Base-by-base conservation (phyloP, 2,113 vertebrate species). In the Zosterops pallidus region DNA sequence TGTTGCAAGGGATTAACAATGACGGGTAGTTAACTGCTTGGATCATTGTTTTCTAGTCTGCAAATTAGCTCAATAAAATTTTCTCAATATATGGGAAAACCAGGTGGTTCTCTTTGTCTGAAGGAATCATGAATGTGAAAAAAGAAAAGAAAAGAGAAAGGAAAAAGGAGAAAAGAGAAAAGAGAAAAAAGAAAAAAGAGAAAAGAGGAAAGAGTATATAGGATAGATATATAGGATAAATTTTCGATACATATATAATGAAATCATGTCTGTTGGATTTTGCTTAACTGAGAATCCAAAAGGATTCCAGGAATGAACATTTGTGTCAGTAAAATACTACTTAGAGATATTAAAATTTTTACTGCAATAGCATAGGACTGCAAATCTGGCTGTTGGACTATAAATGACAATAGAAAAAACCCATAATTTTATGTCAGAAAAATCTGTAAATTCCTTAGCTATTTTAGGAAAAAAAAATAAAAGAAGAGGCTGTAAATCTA, bases 371-470 rank as follows among this genome's bases (percentile, higher is more conserved):
- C 29, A 50, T 9, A 67, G 24, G 5, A 53, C 8, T n/a, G 14
- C 47, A 86, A 89, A 44, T 72, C 19, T 67, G 52, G 15, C 42
- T 76, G 39, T 71, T 80, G 31, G 44, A 47, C 12, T 53, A 11
- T 71, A 80, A n/a, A n/a, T 72, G 57, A 94, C 81, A 84, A 83
- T 44, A 85, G 33, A 91, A 93, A 93, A 92, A 78, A 12, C 11
- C 11, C 53, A 56, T 15, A 70, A 70, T 70, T 89, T 89, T 56
- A 62, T 22, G 11, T 35, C 67, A 91, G 37, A 79, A 86, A 86
- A 86, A n/a, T 22, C 26, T 65, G 9, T 52, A 47, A 39, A 37
- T 39, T 14, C 35, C 20, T 50, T n/a, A 49, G 11, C 31, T 28
- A 59, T 47, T 63, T 35, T 55, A 26, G 11, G 3, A 50, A 50